Conservation (phyloP, 2,797 vertebrate species). For the Melanotaenia nigrans region DNA sequence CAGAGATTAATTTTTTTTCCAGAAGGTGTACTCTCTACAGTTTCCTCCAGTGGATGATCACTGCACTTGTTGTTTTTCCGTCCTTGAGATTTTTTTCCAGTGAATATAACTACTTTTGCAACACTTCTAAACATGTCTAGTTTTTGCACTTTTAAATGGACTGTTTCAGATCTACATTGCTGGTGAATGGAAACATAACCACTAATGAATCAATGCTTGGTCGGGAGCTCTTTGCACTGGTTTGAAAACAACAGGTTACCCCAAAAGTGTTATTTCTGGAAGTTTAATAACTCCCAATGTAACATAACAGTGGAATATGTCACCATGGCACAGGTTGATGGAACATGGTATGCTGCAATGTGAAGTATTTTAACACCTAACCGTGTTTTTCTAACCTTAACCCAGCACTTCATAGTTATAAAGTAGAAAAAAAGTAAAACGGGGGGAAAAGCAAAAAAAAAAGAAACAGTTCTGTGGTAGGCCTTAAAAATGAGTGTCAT, state of each 20-base stretch:
- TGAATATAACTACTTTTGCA: neutral
- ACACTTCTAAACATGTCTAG: neutral
- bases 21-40: neutral
- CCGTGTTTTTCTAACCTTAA: no score
- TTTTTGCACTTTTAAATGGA: no score
- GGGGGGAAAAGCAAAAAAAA: no score
- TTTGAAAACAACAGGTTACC: neutral
- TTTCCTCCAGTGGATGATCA: neutral
- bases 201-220: neutral
- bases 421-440: no score
- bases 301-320: neutral
- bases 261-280: neutral
- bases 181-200: neutral
- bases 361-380: no score
- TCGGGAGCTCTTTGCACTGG: neutral
- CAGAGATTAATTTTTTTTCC: neutral
- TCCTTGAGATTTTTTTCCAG: neutral
- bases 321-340: no score
- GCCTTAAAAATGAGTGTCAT: no score
- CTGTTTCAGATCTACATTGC: neutral
- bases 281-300: neutral
- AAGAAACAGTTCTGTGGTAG: no score
- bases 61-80: neutral
- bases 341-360: no score
- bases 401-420: no score